Conservation (phyloP, 2,113 vertebrate species). For the Melanerpes formicivorus region DNA sequence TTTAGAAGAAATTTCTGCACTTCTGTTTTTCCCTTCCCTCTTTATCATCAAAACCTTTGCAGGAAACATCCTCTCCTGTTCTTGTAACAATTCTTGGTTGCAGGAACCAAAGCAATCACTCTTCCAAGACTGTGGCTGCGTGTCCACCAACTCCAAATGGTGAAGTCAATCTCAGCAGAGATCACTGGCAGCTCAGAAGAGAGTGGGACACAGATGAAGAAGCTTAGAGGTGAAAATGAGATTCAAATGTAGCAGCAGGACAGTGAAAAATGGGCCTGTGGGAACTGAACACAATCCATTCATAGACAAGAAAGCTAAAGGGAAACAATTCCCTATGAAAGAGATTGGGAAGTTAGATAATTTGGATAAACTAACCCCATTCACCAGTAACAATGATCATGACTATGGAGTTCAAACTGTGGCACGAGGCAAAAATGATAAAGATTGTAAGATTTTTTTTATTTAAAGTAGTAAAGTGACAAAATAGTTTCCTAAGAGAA, state of each 20-base stretch:
- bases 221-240: neutral
- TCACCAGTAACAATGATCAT: neutral
- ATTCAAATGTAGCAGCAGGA: neutral
- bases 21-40: neutral
- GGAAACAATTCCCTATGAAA: neutral
- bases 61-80: neutral
- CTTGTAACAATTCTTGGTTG: neutral
- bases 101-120: neutral
- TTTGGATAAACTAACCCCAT: neutral
- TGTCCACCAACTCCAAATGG: neutral
- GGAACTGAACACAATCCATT: neutral
- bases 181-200: neutral
- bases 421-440: neutral
- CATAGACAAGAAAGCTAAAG: neutral
- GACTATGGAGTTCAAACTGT: neutral
- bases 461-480: neutral
- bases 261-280: neutral
- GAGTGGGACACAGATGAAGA: fast-evolving
- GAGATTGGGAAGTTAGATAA: neutral
- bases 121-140: fast-evolving
- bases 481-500: neutral
- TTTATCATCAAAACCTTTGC: neutral
- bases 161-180: neutral
- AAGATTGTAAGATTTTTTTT: neutral
- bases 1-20: neutral